Evolutionary conservation across 2,888 invertebrate genomes (phyloP), one percentile per base, ranked within the genome.

Genomic region (Cataglyphis altisquamis): DNA sequence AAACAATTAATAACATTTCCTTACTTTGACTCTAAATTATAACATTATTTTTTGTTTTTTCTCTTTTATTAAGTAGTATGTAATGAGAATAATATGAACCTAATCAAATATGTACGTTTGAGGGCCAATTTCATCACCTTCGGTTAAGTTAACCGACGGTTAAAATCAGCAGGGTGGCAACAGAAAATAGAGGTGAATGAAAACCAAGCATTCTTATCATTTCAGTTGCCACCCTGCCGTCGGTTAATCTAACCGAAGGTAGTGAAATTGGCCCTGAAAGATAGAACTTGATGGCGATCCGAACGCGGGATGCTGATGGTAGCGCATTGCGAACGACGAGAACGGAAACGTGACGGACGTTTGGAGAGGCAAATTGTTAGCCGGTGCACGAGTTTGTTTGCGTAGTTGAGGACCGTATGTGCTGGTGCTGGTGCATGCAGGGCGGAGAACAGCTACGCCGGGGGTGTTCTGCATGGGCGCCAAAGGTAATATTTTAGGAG

Each of bases 341-440:
- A 41, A 63, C 52, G 18, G 41, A 73, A 82, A 73, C 36, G 18
- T 12, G 10, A 68, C 32, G 70, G 52, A 18, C 70, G 72, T 36
- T 18, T 25, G 32, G 18, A 36, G 32, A 64, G 36, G 45, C 60
- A 63, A 84, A 87, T 85, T 83, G 85, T 88, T 84, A 83, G 80
- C 62, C 60, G 55, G 57, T 60, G 82, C 36, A 67, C 57, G 60
- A 57, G 85, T 86, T 89, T 88, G 86, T 90, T 90, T 90, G 87
- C 84, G 87, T 90, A 86, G 85, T 86, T 83, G 83, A 83, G 73
- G 87, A 87, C 82, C 82, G 82, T 70, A 88, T 74, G 72, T 68
- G 67, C 32, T 60, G 62, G 32, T 68, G 45, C 45, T 52, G 52
- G 52, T 18, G 63, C 21, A 63, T 25, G 60, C 57, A 67, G 48